Conservation (phyloP, 2,113 vertebrate genomes). For the Chaetura pelagica region DNA sequence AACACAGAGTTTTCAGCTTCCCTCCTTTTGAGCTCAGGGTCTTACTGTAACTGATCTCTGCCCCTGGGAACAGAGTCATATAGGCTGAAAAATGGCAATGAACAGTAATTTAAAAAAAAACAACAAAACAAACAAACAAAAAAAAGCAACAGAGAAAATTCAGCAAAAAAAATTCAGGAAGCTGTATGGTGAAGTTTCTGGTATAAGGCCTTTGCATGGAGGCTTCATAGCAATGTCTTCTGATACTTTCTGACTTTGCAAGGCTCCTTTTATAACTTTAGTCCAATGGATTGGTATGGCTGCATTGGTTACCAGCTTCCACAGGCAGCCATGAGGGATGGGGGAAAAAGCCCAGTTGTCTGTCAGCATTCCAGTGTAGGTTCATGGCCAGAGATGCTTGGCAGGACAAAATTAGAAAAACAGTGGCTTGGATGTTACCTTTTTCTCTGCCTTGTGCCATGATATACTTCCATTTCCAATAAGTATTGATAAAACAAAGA, state of each 20-base stretch:
- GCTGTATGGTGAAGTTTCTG: background rate
- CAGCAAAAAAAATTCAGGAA: background rate
- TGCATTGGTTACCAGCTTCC: background rate
- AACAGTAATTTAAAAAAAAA: background rate
- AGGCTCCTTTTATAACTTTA: background rate
- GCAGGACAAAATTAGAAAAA: background rate
- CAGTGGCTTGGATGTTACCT: background rate
- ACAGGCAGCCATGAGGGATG: background rate
- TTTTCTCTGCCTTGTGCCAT: background rate
- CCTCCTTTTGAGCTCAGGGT: background rate
- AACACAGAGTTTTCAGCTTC: background rate
- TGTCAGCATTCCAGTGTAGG: background rate
- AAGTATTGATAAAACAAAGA: background rate
- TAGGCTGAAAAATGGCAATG: background rate
- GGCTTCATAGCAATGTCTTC: background rate
- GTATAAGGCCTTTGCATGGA: background rate
- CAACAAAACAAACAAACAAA: no score
- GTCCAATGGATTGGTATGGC: background rate
- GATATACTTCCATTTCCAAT: background rate
- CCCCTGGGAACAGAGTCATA: background rate
- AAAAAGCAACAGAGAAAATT: background rate
- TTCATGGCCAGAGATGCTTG: background rate
- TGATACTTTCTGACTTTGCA: background rate
- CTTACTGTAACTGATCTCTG: background rate
- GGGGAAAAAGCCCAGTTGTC: fast-evolving